Evolutionary conservation across 2,113 vertebrate genomes (phyloP), one percentile per base, ranked within the genome.

Genomic region (Melanotaenia duboulayi): DNA sequence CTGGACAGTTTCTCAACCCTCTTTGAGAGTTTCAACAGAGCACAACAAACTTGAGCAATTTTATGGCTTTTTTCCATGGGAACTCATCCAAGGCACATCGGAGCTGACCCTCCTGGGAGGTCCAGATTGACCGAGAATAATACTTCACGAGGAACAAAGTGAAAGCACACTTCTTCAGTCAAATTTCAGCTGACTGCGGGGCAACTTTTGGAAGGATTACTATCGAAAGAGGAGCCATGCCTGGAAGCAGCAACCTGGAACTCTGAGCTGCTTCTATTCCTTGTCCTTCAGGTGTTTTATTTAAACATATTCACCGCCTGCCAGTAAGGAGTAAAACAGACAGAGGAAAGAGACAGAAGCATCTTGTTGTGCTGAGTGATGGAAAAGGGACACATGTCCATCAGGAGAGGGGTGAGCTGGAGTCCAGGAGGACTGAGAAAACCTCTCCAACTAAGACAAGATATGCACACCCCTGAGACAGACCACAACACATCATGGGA

Each of bases 401-500:
- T 93, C 24, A 91, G 80, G 71, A 89, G 91, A 87, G 94, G 89
- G 65, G 74, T 90, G 65, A 93, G 91, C 87, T 94, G 91, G 90
- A 92, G 88, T 78, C 89, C 89, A 11, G 89, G 78, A 59, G 79
- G 80, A 55, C 5, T 81, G 86, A 87, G 82, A 25, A 91, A 90
- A 80, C 78, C 91, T 76, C 59, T 89, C 9, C 81, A 84, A 78
- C 62, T 76, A 68, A 78, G 80, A 5, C 68, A 86, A 69, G 86
- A 86, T 14, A 37, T 39, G 19, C 69, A 85, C 39, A 71, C 79
- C 49, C 42, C 17, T 35, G 88, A 67, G 68, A 87, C 74, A 11
- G 81, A 91, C 19, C 74, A 76, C 84, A 65, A 49, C 82, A 78
- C 82, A 62, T 82, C 91, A 65, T 91, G 87, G 89, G 90, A 90